Base-by-base conservation (phyloP, 2,888 invertebrate genomes). In the Nymphalis urticae region DNA sequence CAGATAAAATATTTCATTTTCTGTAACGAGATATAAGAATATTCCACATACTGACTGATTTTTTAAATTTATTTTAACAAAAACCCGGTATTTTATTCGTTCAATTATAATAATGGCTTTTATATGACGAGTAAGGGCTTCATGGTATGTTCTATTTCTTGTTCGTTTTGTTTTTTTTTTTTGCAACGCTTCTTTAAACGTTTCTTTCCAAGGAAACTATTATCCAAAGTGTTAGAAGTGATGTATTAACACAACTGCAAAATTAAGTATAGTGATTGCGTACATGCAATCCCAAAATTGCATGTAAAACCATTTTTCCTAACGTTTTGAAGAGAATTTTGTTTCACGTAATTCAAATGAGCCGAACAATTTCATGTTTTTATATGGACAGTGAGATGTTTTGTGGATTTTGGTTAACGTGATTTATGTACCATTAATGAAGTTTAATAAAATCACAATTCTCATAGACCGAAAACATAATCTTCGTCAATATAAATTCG, bases 261-360 rank as follows among this genome's bases (percentile, higher is more conserved):
- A 56, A 27, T 63, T 27, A 48, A 48, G 19, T n/a, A 51, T 21
- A 42, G 36, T 17, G 48, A 21, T 36, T 51, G 53, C 62, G 53
- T 53, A 48, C 64, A 64, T 64, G 64, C 64, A 24, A 64, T 64
- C 27, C 48, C 10, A 48, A 64, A 64, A 56, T 64, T 56, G 42
- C 42, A 58, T 58, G 36, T 36, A 16, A n/a, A 56, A 56, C n/a
- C 7, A 48, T 64, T 56, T 47, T 56, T 36, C 51, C 19, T 64
- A 32, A 54, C n/a, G 13, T 54, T 24, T 27, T 8, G 19, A 21
- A 21, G 62, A 53, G 53, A 62, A 62, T 51, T n/a, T 53, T 53
- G 10, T 53, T 54, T 8, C 58, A 19, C 10, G 36, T 8, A 27
- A 9, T 36, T 32, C n/a, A 10, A 58, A 7, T 36, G 6, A 32